Evolutionary conservation across 2,113 vertebrate genomes (phyloP), one percentile per base, ranked within the genome.

Genomic region (Brevimyrus niger): DNA sequence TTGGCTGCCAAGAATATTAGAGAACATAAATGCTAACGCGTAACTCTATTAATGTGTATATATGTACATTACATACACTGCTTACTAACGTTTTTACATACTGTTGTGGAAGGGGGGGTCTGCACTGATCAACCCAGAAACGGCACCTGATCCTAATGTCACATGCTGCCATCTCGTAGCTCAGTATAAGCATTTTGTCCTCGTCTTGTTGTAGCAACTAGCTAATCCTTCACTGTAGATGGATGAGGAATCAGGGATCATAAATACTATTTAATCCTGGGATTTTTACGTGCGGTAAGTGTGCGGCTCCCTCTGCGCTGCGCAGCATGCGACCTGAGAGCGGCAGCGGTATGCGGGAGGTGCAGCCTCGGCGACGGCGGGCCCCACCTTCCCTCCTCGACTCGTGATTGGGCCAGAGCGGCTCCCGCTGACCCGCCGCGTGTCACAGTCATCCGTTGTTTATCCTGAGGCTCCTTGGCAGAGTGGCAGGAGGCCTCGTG

Each of bases 401-500:
- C 35, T 23, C 42, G 31, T 46, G 35, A 55, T 80, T 44, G 51
- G 88, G 6, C 88, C 42, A 42, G 21, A 48, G 50, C 11, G 86
- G 31, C 80, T 90, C 69, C 91, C 86, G 90, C 92, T 93, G 89
- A 88, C 55, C 46, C 10, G 87, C 88, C 91, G 90, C 82, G 53
- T 91, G 92, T 90, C 89, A 95, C 94, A 95, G 91, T 89, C 92
- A 90, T 89, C 92, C 94, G 94, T 94, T 95, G 95, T 95, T 94
- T 93, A 91, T 88, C 1, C 44, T 17, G 31, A 35, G 87, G 19
- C 87, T 89, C 53, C 73, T 90, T 93, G 94, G 93, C 92, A 38
- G 91, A 58, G 91, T 61, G 23, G 88, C 91, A 89, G 27, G 27
- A 91, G 90, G 93, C 93, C 91, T 94, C 10, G 86, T 91, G 89